Percentiles rank a stretch among this genome's conserved stretches.
Evolutionary conservation across 35 echinoderm and acorn worm genomes (phyloP).

Genomic region (Ptychodera flava): DNA sequence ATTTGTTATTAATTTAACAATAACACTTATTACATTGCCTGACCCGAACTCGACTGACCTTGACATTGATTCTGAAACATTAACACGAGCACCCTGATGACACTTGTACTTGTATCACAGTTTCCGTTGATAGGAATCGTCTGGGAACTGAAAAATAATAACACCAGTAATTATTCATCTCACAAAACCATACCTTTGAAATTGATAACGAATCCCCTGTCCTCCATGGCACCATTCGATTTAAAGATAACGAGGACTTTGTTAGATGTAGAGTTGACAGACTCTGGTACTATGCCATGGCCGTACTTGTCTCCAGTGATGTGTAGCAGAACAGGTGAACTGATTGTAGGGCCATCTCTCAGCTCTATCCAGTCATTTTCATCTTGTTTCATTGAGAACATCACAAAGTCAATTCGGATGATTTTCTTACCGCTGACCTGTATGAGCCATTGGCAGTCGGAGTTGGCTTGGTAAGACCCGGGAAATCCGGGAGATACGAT

Average conservation of each 20-base stretch:
- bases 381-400: neutral
- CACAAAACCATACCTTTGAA: neutral
- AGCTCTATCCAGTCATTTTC: neutral
- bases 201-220: neutral
- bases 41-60: neutral
- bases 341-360: neutral
- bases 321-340: neutral
- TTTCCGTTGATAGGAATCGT: neutral
- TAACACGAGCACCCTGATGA: neutral
- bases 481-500: neutral
- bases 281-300: neutral
- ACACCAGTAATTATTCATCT: neutral
- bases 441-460: neutral
- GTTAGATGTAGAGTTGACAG: neutral
- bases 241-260: neutral
- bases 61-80: neutral
- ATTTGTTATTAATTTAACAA: neutral
- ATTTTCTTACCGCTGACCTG: neutral
- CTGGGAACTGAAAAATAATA: no score
- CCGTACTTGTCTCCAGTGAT: neutral
- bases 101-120: neutral
- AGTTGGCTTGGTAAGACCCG: neutral
- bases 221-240: neutral
- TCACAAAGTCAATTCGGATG: neutral
- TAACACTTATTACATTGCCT: neutral